Evolutionary conservation across 2,888 invertebrate species (phyloP).

Genomic region (Acronicta psi): DNA sequence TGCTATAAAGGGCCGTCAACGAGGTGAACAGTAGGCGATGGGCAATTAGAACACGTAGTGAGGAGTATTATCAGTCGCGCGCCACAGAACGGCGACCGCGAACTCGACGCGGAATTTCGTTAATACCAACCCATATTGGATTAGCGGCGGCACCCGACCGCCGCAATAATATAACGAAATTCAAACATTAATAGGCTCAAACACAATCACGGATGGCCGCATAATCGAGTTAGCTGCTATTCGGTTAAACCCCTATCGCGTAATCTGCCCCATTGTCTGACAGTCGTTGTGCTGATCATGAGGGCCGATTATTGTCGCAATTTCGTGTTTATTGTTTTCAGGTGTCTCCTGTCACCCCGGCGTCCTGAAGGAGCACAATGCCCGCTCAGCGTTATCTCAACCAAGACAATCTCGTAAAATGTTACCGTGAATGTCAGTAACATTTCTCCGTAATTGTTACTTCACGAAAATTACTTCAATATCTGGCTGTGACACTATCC

Average conservation of each 20-base stretch:
- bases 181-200: slow-evolving; percentile 88
- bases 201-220: slow-evolving; percentile 88
- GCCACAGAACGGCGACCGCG: slow-evolving; percentile 64
- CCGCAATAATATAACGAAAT: slow-evolving; percentile 88
- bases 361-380: slow-evolving; percentile 73
- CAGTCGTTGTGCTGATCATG: slow-evolving; percentile 83
- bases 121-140: slow-evolving; percentile 84
- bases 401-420: slow-evolving; percentile 69
- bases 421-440: slow-evolving; percentile 55
- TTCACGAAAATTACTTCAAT: slow-evolving; percentile 44
- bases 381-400: slow-evolving; percentile 66
- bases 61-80: slow-evolving; percentile 64
- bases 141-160: slow-evolving; percentile 77
- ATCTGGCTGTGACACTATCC: slow-evolving; percentile 37
- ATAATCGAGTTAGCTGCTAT: slow-evolving; percentile 88
- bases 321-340: slow-evolving; percentile 87
- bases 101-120: slow-evolving; percentile 75
- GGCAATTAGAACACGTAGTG: slow-evolving; percentile 64
- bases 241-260: slow-evolving; percentile 87
- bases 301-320: slow-evolving; percentile 87
- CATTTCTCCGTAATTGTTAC: slow-evolving; percentile 48
- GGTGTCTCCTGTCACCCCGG: slow-evolving; percentile 77
- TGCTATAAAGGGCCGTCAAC: slow-evolving; percentile 45
- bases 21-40: slow-evolving; percentile 56
- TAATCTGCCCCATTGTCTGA: slow-evolving; percentile 87